Evolutionary conservation across 2,888 invertebrate genomes (phyloP).

Genomic region (Ametastegia equiseti): DNA sequence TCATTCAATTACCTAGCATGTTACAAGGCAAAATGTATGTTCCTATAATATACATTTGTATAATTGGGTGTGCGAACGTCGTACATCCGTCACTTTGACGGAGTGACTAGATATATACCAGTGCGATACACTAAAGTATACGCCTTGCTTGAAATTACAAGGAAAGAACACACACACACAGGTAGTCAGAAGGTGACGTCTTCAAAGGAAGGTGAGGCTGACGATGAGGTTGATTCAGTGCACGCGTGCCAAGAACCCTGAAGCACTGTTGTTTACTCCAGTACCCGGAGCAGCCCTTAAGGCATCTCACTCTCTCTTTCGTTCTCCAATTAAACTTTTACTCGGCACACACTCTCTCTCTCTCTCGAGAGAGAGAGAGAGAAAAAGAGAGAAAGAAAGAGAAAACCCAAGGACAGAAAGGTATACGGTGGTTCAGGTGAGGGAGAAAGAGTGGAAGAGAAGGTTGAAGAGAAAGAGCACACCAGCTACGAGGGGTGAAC

Average conservation of each 20-base stretch:
- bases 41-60: neutral
- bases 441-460: too few species aligned
- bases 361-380: too few species aligned
- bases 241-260: constrained; percentile 45
- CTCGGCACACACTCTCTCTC: constrained; percentile 30
- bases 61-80: neutral
- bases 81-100: constrained; percentile 6
- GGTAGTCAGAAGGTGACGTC: constrained; percentile 21
- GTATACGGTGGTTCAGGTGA: neutral
- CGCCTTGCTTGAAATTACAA: neutral
- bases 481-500: neutral
- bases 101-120: neutral
- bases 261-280: constrained; percentile 39
- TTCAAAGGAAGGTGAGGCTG: constrained; percentile 28
- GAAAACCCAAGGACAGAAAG: constrained; percentile 1
- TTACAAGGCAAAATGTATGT: neutral
- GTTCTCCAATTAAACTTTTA: constrained; percentile 46
- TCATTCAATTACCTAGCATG: constrained; percentile 17
- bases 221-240: constrained; percentile 31
- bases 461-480: neutral
- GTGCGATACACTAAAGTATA: neutral
- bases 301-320: constrained; percentile 35
- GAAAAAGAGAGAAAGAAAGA: too few species aligned
- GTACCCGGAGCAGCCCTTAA: constrained; percentile 13
- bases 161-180: neutral